Base-by-base conservation (phyloP, 2,113 vertebrate genomes). In the Odobenus rosmarus region DNA sequence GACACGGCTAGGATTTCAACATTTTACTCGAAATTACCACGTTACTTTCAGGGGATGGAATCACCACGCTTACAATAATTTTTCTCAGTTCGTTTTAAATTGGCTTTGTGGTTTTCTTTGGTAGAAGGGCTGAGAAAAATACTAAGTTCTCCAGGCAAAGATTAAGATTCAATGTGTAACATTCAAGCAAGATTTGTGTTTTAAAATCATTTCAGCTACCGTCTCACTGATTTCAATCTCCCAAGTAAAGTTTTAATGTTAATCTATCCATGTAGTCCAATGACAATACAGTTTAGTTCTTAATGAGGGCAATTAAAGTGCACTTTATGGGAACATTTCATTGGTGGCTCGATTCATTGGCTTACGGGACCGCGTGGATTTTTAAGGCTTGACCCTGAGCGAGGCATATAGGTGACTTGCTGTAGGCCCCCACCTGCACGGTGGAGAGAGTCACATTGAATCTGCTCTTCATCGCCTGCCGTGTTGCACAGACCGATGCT, bases 371-470 rank as follows among this genome's bases (percentile, higher is more conserved):
- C 0, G 2, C 80, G 81, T 81, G 33, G 64, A 39, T 33, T 91
- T 94, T 64, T 96, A 76, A 98, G 57, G 84, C 28, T 39, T 97
- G 94, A 96, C 85, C 67, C 94, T 5, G 46, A 67, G n/a, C 96
- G 81, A 39, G 90, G 80, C 4, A 15, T 83, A 84, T 0, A 80
- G 69, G 62, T 85, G 96, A 0, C 90, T 76, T 96, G 89, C 90
- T 87, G 87, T 21, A 86, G 49, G 26, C 69, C 62, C 3, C 69
- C 61, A 80, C 59, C 42, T 42, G 87, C 92, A 85, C 2, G 19
- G 49, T 0, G 39, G 82, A 91, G 57, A 71, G 93, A 76, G 39
- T 51, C 49, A 61, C 72, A 57, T 57, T 74, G 77, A 79, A 67
- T 82, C 62, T 83, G 86, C 67, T 82, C 82, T 83, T 86, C 55